Conservation (phyloP, 2,888 invertebrate genomes). For the Loripinus fragilis region DNA sequence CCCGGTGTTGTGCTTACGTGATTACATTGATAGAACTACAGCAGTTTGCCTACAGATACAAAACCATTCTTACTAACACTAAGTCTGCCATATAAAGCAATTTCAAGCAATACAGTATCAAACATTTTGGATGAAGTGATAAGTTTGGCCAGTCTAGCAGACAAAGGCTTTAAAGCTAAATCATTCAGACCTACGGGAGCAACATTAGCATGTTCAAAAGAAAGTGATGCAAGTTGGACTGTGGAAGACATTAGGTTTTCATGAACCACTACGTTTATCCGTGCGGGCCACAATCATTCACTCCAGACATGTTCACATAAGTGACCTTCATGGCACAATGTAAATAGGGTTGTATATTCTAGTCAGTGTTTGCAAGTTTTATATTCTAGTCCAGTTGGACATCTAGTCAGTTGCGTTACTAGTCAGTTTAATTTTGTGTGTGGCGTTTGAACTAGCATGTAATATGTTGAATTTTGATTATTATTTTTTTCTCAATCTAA, state of each 20-base stretch:
- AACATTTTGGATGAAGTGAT: constrained; percentile 20
- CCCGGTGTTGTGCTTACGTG: constrained; percentile 5
- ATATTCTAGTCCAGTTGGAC: background rate
- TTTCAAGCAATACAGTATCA: constrained; percentile 1
- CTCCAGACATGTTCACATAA: constrained; percentile 3
- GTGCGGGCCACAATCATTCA: constrained; percentile 3
- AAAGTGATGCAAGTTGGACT: constrained; percentile 14
- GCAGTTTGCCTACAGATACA: background rate
- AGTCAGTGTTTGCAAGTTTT: background rate
- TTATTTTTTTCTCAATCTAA: background rate
- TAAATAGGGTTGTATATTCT: too few species aligned
- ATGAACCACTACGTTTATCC: constrained; percentile 24
- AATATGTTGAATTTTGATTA: background rate
- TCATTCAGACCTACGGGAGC: constrained; percentile 22
- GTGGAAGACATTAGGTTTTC: constrained; percentile 7
- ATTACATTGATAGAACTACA: constrained; percentile 15
- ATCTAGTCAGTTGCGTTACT: background rate
- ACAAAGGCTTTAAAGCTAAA: constrained; percentile 15
- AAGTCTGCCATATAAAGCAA: constrained; percentile 6
- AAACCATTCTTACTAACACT: constrained; percentile 14
- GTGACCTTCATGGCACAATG: background rate
- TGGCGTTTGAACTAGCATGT: background rate
- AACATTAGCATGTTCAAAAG: constrained; percentile 1
- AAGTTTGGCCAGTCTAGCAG: constrained; percentile 2
- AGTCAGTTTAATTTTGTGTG: background rate